Evolutionary conservation across 1,140 invertebrate species (phyloP).

Genomic region (Nylanderia fulva): DNA sequence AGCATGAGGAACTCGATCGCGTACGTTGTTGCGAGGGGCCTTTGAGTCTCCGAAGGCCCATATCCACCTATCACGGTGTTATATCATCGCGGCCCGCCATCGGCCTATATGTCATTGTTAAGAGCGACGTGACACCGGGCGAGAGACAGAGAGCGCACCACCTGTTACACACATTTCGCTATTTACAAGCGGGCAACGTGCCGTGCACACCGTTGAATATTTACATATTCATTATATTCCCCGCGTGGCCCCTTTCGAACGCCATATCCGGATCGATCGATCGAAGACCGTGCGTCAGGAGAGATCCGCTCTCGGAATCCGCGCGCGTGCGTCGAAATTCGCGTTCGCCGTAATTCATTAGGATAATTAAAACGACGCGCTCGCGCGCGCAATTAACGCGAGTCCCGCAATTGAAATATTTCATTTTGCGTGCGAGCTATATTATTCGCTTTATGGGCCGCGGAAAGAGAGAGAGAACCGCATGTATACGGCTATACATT

Average conservation of each 20-base stretch:
- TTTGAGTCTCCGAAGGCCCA: neutral
- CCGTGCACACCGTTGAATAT: constrained; percentile 36
- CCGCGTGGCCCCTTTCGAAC: neutral
- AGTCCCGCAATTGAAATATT: constrained; percentile 59
- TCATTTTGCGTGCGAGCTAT: constrained; percentile 49
- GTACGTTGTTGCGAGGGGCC: neutral
- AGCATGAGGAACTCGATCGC: neutral
- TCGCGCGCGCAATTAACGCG: constrained; percentile 46
- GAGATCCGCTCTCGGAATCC: constrained; percentile 11
- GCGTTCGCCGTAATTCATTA: constrained; percentile 41
- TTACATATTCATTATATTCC: constrained; percentile 58
- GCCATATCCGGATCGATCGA: constrained; percentile 19
- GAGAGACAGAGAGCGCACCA: constrained; percentile 50
- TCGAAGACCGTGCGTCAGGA: neutral
- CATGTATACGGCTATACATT: constrained; percentile 28
- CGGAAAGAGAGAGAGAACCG: constrained; percentile 13
- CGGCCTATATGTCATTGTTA: constrained; percentile 15
- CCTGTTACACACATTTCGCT: constrained; percentile 48
- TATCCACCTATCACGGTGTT: neutral
- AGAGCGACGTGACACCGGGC: constrained; percentile 11
- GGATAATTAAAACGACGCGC: constrained; percentile 42
- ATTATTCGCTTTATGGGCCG: constrained; percentile 54
- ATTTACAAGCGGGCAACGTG: constrained; percentile 43
- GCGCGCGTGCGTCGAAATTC: constrained; percentile 14
- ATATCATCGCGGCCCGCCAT: neutral